These are phyloP conservation scores for Entomobrya multifasciata DNA, from an alignment of 2,888 invertebrate species.

Conservation along the genomic window DNA sequence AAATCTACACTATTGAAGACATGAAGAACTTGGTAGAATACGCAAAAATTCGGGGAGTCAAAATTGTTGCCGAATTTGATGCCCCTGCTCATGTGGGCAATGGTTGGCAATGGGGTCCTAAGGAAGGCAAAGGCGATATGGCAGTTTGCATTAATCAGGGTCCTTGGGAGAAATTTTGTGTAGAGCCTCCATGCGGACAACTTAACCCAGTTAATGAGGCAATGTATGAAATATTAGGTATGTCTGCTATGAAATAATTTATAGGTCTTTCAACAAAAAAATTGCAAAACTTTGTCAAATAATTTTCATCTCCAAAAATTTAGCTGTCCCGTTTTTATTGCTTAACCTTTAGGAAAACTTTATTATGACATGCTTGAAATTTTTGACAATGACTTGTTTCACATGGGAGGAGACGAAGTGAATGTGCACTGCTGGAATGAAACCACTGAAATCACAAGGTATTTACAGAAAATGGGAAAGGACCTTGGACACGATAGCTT, in stretches of 20 bases:
- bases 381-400: constrained; percentile 82
- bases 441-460: constrained; percentile 74
- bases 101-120: constrained; percentile 80
- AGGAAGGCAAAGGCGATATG: constrained; percentile 80
- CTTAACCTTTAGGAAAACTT: constrained; percentile 82
- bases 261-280: no score
- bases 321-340: no score
- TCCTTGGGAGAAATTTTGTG: constrained; percentile 79
- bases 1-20: constrained; percentile 85
- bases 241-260: constrained; percentile 82
- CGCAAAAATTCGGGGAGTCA: constrained; percentile 89
- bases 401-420: constrained; percentile 80
- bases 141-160: constrained; percentile 80
- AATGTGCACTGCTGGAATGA: constrained; percentile 78
- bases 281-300: no score
- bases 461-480: constrained; percentile 75
- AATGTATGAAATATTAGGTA: constrained; percentile 81
- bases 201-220: constrained; percentile 80
- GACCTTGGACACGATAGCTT: constrained; percentile 82
- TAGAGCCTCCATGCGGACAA: constrained; percentile 86
- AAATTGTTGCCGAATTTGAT: constrained; percentile 95
- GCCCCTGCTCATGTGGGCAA: constrained; percentile 92
- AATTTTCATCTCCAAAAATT: no score
- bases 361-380: constrained; percentile 88
- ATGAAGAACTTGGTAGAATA: constrained; percentile 87